A percentile compares a stretch with the other conserved stretches of the same genome.
phyloP scores from a whole-genome alignment of 2,888 invertebrate genomes.

The Ditula angustiorana region DNA sequence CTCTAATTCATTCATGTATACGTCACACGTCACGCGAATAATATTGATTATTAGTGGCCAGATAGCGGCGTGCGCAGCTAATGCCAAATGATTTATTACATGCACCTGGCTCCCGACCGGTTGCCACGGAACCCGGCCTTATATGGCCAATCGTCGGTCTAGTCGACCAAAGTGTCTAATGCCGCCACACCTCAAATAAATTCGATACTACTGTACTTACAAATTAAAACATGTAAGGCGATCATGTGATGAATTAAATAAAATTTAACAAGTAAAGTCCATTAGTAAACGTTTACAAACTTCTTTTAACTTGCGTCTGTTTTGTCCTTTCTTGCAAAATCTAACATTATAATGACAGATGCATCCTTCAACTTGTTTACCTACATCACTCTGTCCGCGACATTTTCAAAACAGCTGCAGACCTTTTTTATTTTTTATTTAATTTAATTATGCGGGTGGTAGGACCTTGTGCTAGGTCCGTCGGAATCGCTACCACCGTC shows the following conservation, averaged over 20 bases:
- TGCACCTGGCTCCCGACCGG: conserved; percentile 43
- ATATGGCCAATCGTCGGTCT: conserved; percentile 15
- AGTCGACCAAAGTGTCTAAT: background rate
- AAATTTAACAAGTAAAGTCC: conserved; percentile 24
- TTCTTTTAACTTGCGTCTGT: too few relatives aligned
- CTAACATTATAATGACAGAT: too few relatives aligned
- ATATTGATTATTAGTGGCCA: conserved; percentile 29
- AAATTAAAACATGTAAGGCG: conserved; percentile 21
- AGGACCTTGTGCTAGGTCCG: too few relatives aligned
- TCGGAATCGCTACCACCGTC: too few relatives aligned
- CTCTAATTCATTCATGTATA: conserved; percentile 21
- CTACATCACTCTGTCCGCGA: too few relatives aligned
- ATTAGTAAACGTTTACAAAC: too few relatives aligned
- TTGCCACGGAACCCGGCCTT: conserved; percentile 33
- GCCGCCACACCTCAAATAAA: conserved; percentile 9
- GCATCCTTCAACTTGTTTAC: too few relatives aligned
- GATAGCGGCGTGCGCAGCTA: conserved; percentile 17
- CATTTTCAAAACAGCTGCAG: too few relatives aligned
- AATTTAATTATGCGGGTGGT: too few relatives aligned
- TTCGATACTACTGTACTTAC: conserved; percentile 21
- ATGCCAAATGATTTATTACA: conserved; percentile 41
- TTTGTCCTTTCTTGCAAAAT: too few relatives aligned
- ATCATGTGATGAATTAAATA: conserved; percentile 30
- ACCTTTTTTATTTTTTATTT: too few relatives aligned
- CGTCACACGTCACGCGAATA: conserved; percentile 11